Base-by-base conservation (phyloP, 1,140 invertebrate genomes). In the Limonius californicus region DNA sequence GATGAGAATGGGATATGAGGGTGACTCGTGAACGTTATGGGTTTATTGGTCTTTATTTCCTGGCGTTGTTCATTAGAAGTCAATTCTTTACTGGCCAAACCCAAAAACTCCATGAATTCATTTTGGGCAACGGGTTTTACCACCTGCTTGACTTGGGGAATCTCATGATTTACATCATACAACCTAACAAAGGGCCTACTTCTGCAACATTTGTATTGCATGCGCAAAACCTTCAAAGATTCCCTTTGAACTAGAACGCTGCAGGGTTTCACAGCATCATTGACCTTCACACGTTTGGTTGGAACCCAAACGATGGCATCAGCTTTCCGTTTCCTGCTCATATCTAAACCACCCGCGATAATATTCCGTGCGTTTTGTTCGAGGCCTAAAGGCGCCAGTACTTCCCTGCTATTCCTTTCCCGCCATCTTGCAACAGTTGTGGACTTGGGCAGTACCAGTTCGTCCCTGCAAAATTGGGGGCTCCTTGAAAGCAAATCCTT, bases 1-100 rank as follows among this genome's bases (percentile, higher is more conserved):
- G 70, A 72, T 18, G 68, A 68, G 50, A 72, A 57, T 6, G 70
- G 70, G 35, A 70, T 67, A 20, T 53, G 21, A 53, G 60, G 12
- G 21, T 45, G 55, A 18, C 50, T 57, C 18, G 19, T 60, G 47
- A 68, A 47, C 63, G 56, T 64, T 32, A 58, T 42, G 32, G 50
- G 27, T 3, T 57, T 23, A 55, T 30, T 15, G 14, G 32, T 55
- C 35, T 27, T 53, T 50, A 57, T 3, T 23, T 50, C 9, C 14
- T 4, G 12, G 16, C 15, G 16, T 43, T 12, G 12, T 39, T 61
- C 59, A 54, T 20, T 19, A 54, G n/a, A 9, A 20, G 23, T 21
- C 11, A 9, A 15, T 57, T 58, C 45, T 55, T 61, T 14, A 59
- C 53, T 18, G 27, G 15, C 54, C 20, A 70, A 57, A 3, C 27